Evolutionary conservation across 2,888 invertebrate species (phyloP), one percentile per base, ranked within the genome.

Genomic region (Drosophila pseudotalamancana): DNA sequence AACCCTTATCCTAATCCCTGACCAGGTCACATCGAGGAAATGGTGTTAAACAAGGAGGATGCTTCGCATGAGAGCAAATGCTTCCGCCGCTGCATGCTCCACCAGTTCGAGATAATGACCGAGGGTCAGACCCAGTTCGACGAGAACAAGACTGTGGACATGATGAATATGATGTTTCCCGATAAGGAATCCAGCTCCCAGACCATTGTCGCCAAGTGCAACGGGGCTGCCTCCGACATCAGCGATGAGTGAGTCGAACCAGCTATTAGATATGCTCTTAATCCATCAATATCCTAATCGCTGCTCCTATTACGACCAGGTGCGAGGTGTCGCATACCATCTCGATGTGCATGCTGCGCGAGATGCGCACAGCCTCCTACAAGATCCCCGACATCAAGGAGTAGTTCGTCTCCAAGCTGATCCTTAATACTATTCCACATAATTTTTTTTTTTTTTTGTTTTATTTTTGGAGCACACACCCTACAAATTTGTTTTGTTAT

Each of bases 71-170:
- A 65, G 25, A 89, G 88, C 34, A 91, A 90, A 62, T 91, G 91
- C 70, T 82, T 91, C 34, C 83, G 90, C 1, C 76, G 75, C 2
- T 92, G 92, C 66, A 31, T 91, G 43, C 67, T 90, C 72, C 31
- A 77, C 0, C 89, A 90, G 69, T 88, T 90, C 53, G 86, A 89
- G 1, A 35, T 91, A 54, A 84, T 89, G 66, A 23, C 54, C 42
- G 69, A 63, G 31, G 65, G 54, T 1, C 11, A 57, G 12, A 12
- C 35, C 23, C 43, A 59, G 35, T 72, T 75, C 51, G 57, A 72
- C 16, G 76, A 65, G 34, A 53, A 55, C 0, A 86, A 83, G 46
- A 54, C 73, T 0, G 8, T 63, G 0, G 83, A 88, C 0, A 72
- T 88, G 71, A 67, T 85, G 68, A 66, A 71, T 46, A 72, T 86